Evolutionary conservation across 2,113 vertebrate species (phyloP).

Genomic region (Acinonyx jubatus): DNA sequence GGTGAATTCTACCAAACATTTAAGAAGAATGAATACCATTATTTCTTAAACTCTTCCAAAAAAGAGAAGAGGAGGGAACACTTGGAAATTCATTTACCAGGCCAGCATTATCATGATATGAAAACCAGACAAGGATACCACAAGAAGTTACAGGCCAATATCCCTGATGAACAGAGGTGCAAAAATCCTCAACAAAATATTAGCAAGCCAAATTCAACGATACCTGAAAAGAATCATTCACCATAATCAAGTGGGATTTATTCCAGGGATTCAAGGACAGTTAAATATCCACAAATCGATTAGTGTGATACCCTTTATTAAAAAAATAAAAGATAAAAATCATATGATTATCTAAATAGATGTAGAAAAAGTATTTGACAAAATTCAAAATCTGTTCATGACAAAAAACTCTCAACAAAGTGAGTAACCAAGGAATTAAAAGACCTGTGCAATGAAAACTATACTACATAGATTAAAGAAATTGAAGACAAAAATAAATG

Average conservation of each 20-base stretch:
- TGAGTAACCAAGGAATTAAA: background rate
- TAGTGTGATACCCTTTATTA: background rate
- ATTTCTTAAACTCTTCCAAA: background rate
- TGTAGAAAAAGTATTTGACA: background rate
- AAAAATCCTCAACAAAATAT: background rate
- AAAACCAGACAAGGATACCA: background rate
- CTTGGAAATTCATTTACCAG: background rate
- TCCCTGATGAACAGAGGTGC: background rate
- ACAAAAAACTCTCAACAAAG: background rate
- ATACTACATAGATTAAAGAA: background rate
- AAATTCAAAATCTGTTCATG: background rate
- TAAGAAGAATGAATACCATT: background rate
- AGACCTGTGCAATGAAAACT: background rate
- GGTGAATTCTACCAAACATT: background rate
- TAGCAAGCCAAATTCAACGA: background rate
- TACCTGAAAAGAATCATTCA: background rate
- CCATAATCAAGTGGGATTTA: background rate
- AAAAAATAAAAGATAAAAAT: background rate
- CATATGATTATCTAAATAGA: background rate
- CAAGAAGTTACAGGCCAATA: background rate
- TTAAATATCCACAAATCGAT: background rate
- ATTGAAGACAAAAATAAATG: background rate
- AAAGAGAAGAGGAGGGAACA: background rate
- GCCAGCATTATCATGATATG: background rate
- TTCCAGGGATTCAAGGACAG: background rate